These are phyloP conservation scores for Mustelus asterias DNA, from an alignment of 2,113 vertebrate species.

Conservation along the genomic window DNA sequence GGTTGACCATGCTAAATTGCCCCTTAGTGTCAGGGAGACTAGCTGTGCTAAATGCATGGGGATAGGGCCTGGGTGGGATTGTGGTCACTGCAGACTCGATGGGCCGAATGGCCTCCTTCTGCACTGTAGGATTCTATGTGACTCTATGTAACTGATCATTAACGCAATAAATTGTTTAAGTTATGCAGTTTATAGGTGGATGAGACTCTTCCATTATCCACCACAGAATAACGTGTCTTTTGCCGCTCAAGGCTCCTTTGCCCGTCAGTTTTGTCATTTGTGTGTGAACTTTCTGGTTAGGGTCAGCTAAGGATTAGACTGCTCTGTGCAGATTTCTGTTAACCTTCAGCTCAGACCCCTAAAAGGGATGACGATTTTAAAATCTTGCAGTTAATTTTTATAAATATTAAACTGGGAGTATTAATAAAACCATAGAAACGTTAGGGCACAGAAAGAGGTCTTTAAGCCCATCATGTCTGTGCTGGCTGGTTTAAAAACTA, in stretches of 20 bases:
- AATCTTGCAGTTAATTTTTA: not conserved
- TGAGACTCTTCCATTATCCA: not conserved
- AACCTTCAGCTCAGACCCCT: not conserved
- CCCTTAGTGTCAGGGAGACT: no score
- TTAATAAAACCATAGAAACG: not conserved
- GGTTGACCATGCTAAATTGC: no score
- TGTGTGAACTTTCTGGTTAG: not conserved
- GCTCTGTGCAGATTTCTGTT: not conserved
- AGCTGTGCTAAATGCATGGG: no score
- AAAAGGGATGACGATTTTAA: not conserved
- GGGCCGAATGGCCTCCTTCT: no score
- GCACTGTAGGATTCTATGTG: no score
- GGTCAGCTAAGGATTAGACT: not conserved
- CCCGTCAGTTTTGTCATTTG: not conserved
- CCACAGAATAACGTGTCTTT: not conserved
- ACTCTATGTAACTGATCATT: not conserved
- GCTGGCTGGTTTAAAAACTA: no score
- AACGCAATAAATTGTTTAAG: no score
- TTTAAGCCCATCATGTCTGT: no score
- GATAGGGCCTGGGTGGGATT: no score
- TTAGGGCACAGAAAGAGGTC: no score
- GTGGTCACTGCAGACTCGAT: no score
- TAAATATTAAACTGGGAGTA: not conserved
- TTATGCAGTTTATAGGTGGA: not conserved
- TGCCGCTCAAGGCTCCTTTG: no score